A percentile compares a stretch with the other conserved stretches of the same genome.
These are phyloP conservation scores for Drosophila imparisetae DNA, from an alignment of 2,888 invertebrate species.

Conservation along the genomic window DNA sequence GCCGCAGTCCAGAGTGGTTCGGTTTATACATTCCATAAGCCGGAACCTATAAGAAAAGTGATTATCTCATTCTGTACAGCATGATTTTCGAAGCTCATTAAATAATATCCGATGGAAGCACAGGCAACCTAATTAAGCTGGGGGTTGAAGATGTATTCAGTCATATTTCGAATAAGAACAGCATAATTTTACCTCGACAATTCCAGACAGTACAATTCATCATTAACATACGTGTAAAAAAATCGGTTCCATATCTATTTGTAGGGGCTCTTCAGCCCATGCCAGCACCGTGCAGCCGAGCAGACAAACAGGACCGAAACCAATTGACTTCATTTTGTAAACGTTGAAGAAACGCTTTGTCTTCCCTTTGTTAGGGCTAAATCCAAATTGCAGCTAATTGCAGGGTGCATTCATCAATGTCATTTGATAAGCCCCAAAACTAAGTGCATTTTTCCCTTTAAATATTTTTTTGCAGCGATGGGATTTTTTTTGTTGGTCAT, in stretches of 20 bases:
- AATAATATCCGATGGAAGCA: too few species aligned
- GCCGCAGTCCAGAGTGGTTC: too few species aligned
- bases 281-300: conserved; percentile 8
- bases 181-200: background rate
- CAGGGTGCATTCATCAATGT: conserved; percentile 47
- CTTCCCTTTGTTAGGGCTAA: conserved; percentile 37
- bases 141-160: background rate
- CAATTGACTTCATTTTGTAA: conserved; percentile 41
- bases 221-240: fast-evolving
- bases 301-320: conserved; percentile 21
- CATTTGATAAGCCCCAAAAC: conserved; percentile 48
- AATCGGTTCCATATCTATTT: background rate
- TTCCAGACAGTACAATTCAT: background rate
- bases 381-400: conserved; percentile 30
- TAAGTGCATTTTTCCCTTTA: conserved; percentile 18
- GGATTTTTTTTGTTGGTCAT: conserved; percentile 32
- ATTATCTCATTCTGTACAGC: too few species aligned
- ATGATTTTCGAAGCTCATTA: too few species aligned
- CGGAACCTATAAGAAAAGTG: too few species aligned
- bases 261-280: background rate
- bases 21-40: too few species aligned
- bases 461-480: background rate
- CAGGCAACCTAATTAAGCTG: conserved; percentile 14
- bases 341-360: too few species aligned
- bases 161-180: background rate